Evolutionary conservation across 2,888 invertebrate genomes (phyloP), one percentile per base, ranked within the genome.

Genomic region (Branchellion lobata): DNA sequence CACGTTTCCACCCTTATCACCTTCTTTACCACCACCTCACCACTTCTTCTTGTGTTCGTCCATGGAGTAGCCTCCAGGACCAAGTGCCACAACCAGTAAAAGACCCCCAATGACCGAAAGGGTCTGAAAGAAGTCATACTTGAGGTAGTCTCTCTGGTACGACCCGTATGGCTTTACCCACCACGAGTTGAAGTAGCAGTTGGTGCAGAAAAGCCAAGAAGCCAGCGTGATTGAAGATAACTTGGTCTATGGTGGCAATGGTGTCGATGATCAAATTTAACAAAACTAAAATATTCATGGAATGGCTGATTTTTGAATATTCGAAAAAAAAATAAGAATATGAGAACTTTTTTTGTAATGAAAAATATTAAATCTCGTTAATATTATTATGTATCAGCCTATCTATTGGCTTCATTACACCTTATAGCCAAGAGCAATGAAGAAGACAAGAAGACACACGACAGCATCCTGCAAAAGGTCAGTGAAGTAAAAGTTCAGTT

Each of bases 21-120:
- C n/a, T n/a, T n/a, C n/a, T n/a, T n/a, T n/a, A n/a, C 40, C 5
- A 40, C 40, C 24, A 18, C 5, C 8, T 79, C 88, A 96, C 96
- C 96, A 99, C 88, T 94, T 93, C 90, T 99, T 99, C 90, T 99
- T 99, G 90, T 98, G 96, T 87, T 98, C 98, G 88, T 99, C 99
- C 95, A 99, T 96, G 82, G 97, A 97, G 71, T 87, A 87, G n/a
- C 87, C 87, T 14, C 99, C 99, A 57, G 99, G 99, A 51, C 99
- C 99, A 82, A 98, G 91, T 82, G 94, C 94, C 18, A 99, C 98
- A 84, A 99, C 96, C 93, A 99, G 94, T 80, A 99, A 90, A 33
- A 99, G 92, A 77, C 98, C 99, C 82, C 99, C 99, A 86, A 99
- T 93, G 82, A 99, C 99, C 68, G 98, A 98, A 85, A 98, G 90